Conservation (phyloP, 2,888 invertebrate genomes). For the Perizoma affinitatum region DNA sequence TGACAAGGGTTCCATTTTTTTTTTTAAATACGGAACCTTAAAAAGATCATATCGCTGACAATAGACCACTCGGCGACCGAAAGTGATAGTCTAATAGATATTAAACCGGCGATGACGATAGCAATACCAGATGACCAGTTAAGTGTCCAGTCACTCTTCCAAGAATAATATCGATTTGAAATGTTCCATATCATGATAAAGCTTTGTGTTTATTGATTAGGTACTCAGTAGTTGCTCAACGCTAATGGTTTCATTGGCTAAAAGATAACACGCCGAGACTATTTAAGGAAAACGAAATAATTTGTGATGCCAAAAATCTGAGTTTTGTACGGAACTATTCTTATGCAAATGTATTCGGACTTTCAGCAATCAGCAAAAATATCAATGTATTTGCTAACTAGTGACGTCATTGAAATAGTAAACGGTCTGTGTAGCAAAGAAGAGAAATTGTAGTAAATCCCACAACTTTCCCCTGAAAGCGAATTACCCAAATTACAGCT, state of each 20-base stretch:
- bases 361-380: too few relatives aligned
- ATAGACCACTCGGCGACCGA: constrained; percentile 76
- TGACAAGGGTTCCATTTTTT: too few relatives aligned
- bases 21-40: too few relatives aligned
- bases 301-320: too few relatives aligned
- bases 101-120: constrained; percentile 65
- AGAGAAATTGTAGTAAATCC: constrained; percentile 26
- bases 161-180: constrained; percentile 41
- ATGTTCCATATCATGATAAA: constrained; percentile 31
- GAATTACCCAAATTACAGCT: constrained; percentile 48
- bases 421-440: constrained; percentile 20
- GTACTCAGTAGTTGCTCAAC: constrained; percentile 25
- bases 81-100: constrained; percentile 80
- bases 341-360: too few relatives aligned
- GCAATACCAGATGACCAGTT: constrained; percentile 55
- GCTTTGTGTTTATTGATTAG: constrained; percentile 17
- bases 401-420: background rate
- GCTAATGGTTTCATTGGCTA: constrained; percentile 21
- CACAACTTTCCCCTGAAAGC: constrained; percentile 42
- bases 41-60: constrained; percentile 73
- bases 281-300: constrained; percentile 9
- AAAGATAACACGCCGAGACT: constrained; percentile 10
- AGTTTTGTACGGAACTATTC: too few relatives aligned
- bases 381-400: too few relatives aligned
- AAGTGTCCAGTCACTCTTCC: constrained; percentile 64